Conservation (phyloP, 2,888 invertebrate genomes). For the Nomada fucata region DNA sequence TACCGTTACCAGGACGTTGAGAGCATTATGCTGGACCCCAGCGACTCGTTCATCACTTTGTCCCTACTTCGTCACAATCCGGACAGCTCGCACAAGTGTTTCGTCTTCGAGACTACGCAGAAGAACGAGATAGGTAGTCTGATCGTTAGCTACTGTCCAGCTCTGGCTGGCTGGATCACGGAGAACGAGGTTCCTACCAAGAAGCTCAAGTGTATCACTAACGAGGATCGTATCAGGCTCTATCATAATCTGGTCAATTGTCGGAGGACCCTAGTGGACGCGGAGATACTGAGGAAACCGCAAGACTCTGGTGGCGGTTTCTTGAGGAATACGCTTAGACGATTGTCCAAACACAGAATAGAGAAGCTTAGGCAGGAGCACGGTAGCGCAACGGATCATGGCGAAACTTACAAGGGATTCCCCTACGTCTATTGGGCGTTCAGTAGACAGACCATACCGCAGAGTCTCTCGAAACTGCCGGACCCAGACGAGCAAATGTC, state of each 20-base stretch:
- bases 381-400: conserved; percentile 87
- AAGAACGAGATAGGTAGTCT: conserved; percentile 96
- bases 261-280: conserved; percentile 92
- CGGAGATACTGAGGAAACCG: conserved; percentile 92
- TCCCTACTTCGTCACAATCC: conserved; percentile 91
- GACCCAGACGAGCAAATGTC: conserved; percentile 95
- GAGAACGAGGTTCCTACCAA: conserved; percentile 89
- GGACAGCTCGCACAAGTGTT: conserved; percentile 92
- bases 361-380: conserved; percentile 91
- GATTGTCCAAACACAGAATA: conserved; percentile 92
- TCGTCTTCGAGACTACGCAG: conserved; percentile 95
- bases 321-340: conserved; percentile 93
- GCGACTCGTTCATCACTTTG: conserved; percentile 96
- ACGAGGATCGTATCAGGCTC: conserved; percentile 93
- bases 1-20: conserved; percentile 96
- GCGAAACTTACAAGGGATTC: conserved; percentile 94
- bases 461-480: conserved; percentile 93
- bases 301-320: conserved; percentile 94
- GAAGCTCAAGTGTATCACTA: conserved; percentile 90
- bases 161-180: conserved; percentile 92
- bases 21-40: conserved; percentile 95
- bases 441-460: conserved; percentile 91
- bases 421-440: conserved; percentile 96
- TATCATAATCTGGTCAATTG: conserved; percentile 95
- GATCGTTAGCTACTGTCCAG: conserved; percentile 95